Evolutionary conservation across 1,140 invertebrate genomes (phyloP).

Genomic region (Drosophila fuyamai): DNA sequence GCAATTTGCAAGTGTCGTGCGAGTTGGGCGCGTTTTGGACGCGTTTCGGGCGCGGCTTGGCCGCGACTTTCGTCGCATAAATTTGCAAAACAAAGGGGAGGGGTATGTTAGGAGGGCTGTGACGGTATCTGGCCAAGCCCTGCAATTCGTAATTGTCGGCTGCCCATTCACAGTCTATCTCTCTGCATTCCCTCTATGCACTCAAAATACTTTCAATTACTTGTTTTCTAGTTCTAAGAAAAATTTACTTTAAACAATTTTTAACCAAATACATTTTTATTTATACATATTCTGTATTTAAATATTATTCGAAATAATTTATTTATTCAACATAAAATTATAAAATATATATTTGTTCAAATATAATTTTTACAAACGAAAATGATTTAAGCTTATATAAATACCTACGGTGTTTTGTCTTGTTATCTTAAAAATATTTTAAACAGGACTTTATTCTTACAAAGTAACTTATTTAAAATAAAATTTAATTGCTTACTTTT

Average conservation of each 20-base stretch:
- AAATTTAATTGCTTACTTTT: too few relatives aligned
- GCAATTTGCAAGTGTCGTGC: constrained; percentile 65
- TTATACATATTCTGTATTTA: too few relatives aligned
- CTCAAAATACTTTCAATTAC: not conserved
- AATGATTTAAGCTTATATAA: too few relatives aligned
- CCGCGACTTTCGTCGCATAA: constrained; percentile 32
- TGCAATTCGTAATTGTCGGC: constrained; percentile 56
- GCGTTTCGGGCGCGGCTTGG: constrained; percentile 40
- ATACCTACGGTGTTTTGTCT: too few relatives aligned
- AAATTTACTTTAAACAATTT: not conserved
- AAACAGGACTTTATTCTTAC: too few relatives aligned
- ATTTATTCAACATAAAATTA: too few relatives aligned
- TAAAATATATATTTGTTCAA: too few relatives aligned
- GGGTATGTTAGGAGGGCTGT: not conserved
- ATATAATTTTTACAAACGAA: too few relatives aligned
- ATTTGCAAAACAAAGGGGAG: constrained; percentile 38
- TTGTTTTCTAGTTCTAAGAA: not conserved
- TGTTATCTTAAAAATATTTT: too few relatives aligned
- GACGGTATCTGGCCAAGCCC: constrained; percentile 17
- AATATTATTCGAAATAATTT: too few relatives aligned
- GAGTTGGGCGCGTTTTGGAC: constrained; percentile 19
- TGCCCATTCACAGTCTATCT: not conserved
- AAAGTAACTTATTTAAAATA: too few relatives aligned
- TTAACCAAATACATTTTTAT: too few relatives aligned
- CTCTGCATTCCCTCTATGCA: not conserved